Evolutionary conservation across 2,113 vertebrate species (phyloP), one percentile per base, ranked within the genome.

Genomic region (Entosphenus tridentatus): DNA sequence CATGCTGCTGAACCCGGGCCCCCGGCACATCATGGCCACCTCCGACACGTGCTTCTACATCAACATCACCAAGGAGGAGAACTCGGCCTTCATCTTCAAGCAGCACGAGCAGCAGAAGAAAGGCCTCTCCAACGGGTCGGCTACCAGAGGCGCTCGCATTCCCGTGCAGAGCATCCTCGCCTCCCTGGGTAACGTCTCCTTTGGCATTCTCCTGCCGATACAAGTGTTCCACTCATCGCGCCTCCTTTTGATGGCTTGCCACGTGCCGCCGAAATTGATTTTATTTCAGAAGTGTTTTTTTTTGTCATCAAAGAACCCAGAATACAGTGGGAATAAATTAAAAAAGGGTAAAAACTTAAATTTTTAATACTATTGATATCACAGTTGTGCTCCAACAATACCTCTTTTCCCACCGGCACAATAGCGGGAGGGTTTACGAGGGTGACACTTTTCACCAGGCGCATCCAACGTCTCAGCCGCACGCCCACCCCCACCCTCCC

Each of bases 11-110:
- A 85, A 85, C 74, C 84, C 83, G 0, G 83, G 84, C 1, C 83
- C 83, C 10, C 82, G 82, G 58, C 83, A 86, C 77, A 86, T 85
- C 73, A 84, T 86, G 83, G 78, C 81, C 9, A 74, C 77, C 14
- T 82, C 82, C 0, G 84, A 86, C 76, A 85, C 73, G 11, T 86
- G 84, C 75, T 86, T 83, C 75, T 86, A 86, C 78, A 84, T 86
- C 75, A 85, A 84, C 71, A 83, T 86, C 74, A 84, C 84, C 70
- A 86, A 86, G 74, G 84, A 86, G 73, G 84, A 86, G 73, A 86
- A 86, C 77, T 86, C 84, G 0, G 83, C 84, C 13, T 84, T 86
- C 67, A 80, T 84, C 73, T 74, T 81, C 58, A 81, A 81, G 59
- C 83, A 83, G 70, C 77, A 77, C 65, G 83, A 84, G 67, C 78